Evolutionary conservation across 2,888 invertebrate species (phyloP).

Genomic region (Endotricha flammealis): DNA sequence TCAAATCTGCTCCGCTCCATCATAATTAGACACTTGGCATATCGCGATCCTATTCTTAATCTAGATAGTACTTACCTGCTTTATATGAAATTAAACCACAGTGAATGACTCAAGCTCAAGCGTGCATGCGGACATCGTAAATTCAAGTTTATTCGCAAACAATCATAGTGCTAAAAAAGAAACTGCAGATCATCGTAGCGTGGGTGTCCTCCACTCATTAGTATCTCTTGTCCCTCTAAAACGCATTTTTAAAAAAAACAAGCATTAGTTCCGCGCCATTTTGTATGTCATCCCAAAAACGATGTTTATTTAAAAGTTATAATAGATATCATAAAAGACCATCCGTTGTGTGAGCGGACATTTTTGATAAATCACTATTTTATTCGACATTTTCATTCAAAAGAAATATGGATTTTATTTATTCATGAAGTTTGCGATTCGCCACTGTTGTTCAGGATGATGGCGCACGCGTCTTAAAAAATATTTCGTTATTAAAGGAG

Average conservation of each 20-base stretch:
- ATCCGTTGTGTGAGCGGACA: constrained; percentile 51
- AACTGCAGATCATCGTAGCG: constrained; percentile 53
- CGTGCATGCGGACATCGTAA: no score
- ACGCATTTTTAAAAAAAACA: constrained; percentile 39
- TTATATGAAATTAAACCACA: no score
- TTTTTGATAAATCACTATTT: constrained; percentile 75
- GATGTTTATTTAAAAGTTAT: constrained; percentile 75
- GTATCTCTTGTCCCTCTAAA: constrained; percentile 62
- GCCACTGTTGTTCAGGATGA: constrained; percentile 68
- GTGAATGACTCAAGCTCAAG: no score
- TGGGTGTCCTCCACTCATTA: constrained; percentile 76
- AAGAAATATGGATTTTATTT: constrained; percentile 73
- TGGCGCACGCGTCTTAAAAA: constrained; percentile 55
- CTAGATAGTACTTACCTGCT: no score
- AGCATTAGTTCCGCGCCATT: constrained; percentile 59
- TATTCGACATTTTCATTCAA: constrained; percentile 68
- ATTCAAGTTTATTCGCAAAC: constrained; percentile 32
- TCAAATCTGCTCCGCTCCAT: no score
- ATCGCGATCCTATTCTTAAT: no score
- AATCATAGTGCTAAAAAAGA: constrained; percentile 34
- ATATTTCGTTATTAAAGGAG: constrained; percentile 13
- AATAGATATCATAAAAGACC: constrained; percentile 69
- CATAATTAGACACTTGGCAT: no score
- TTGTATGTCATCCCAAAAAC: constrained; percentile 67
- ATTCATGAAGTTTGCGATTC: constrained; percentile 73